A percentile compares a stretch with the other conserved stretches of the same genome.
These are phyloP conservation scores for Anadara kagoshimensis DNA, from an alignment of 1,140 invertebrate species.

Conservation along the genomic window DNA sequence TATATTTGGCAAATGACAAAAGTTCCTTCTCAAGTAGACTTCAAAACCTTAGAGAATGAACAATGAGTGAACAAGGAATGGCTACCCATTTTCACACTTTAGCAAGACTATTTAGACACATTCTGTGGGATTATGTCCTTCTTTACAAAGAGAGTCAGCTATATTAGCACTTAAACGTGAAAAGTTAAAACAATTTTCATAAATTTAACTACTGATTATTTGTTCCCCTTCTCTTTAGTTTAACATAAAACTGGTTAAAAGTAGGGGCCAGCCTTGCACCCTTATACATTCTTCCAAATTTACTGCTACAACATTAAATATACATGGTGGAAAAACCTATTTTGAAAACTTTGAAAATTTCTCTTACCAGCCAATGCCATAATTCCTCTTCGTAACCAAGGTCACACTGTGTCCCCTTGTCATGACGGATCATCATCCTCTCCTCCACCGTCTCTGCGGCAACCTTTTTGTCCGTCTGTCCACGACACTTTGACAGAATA, in stretches of 20 bases:
- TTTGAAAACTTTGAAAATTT: background rate
- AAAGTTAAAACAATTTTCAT: background rate
- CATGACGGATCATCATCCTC: constrained; percentile 16
- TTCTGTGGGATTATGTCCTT: background rate
- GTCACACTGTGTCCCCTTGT: constrained; percentile 10
- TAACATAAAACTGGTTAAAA: background rate
- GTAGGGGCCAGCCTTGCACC: background rate
- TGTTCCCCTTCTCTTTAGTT: background rate
- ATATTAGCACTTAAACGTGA: background rate
- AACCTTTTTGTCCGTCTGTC: no score
- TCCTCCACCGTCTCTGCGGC: background rate
- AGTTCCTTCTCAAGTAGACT: no score
- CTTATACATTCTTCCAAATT: background rate
- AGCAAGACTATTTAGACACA: no score
- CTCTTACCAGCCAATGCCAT: constrained; percentile 12
- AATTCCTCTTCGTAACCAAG: constrained; percentile 4
- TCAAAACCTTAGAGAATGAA: no score
- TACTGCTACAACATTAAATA: no score
- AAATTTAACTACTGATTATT: background rate
- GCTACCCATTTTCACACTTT: no score
- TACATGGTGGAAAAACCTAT: no score
- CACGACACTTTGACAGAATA: no score
- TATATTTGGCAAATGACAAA: no score
- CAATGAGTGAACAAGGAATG: no score
- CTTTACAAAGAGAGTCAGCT: background rate